phyloP scores from a whole-genome alignment of 2,797 vertebrate genomes.

The Hippocampus kuda region DNA sequence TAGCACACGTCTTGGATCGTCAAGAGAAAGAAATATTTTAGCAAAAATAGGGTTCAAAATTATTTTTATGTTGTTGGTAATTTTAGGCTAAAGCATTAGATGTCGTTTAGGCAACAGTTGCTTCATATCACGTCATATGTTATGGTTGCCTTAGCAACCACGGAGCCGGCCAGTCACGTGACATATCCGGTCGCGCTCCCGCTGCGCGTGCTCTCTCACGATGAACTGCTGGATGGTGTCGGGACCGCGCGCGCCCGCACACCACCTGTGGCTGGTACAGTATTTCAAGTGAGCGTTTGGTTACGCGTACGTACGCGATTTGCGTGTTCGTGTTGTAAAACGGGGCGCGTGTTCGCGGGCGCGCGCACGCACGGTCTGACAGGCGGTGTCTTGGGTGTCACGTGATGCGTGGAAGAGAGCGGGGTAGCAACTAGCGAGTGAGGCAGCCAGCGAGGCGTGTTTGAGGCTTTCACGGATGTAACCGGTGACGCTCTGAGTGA shows the following conservation, averaged over 20 bases:
- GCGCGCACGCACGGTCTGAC: slow-evolving; percentile 23
- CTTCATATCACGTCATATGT: slow-evolving; percentile 23
- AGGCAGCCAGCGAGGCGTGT: slow-evolving; percentile 45
- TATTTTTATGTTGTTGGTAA: too few species aligned
- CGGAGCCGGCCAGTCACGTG: slow-evolving; percentile 47
- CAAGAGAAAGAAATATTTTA: too few species aligned
- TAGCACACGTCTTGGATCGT: too few species aligned
- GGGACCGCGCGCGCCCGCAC: slow-evolving; percentile 33
- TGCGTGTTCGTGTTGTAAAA: not conserved
- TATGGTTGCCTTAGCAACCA: slow-evolving; percentile 9
- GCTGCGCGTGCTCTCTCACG: slow-evolving; percentile 27
- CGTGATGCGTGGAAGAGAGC: slow-evolving; percentile 31
- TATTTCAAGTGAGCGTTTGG: slow-evolving; percentile 6
- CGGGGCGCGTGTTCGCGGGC: not conserved
- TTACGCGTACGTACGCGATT: not conserved
- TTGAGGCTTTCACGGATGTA: slow-evolving; percentile 42
- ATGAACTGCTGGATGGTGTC: slow-evolving; percentile 36
- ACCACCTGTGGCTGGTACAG: not conserved
- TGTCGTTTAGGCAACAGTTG: slow-evolving; percentile 38
- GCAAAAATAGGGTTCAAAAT: too few species aligned
- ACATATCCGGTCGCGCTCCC: slow-evolving; percentile 48
- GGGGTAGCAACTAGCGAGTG: slow-evolving; percentile 12
- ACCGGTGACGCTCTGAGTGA: slow-evolving; percentile 14
- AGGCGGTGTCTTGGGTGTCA: slow-evolving; percentile 42
- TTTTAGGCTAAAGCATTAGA: too few species aligned